Percentiles rank a stretch among this genome's conserved stretches.
These are phyloP conservation scores for Neotoxoptera formosana DNA, from an alignment of 1,140 invertebrate genomes.

Conservation along the genomic window DNA sequence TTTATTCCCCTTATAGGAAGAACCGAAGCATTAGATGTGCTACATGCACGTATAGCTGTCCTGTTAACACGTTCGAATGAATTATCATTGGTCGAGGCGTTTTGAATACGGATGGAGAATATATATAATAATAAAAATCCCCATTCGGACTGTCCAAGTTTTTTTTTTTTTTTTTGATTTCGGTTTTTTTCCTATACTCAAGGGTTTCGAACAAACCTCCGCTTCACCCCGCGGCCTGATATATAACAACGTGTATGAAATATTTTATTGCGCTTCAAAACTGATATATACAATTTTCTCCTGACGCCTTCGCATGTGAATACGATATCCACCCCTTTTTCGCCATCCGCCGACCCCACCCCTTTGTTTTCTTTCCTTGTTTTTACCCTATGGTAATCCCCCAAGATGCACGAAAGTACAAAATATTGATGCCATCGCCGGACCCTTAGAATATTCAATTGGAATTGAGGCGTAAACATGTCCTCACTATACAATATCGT, in stretches of 20 bases:
- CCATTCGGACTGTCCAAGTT: conserved; percentile 55
- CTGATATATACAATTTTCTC: conserved; percentile 57
- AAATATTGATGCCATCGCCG: conserved; percentile 53
- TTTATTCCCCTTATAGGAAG: conserved; percentile 30
- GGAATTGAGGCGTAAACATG: conserved; percentile 49
- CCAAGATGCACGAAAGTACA: not conserved
- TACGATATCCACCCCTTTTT: conserved; percentile 8
- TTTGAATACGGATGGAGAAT: conserved; percentile 53
- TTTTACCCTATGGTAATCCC: conserved; percentile 54
- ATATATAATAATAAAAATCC: conserved; percentile 56
- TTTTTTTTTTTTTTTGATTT: conserved; percentile 42
- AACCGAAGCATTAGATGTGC: not conserved
- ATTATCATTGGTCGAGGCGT: conserved; percentile 53
- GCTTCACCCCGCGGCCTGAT: not conserved
- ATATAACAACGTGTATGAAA: conserved; percentile 55
- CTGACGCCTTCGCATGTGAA: conserved; percentile 52
- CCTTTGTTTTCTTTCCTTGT: not conserved
- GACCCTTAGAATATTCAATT: conserved; percentile 50
- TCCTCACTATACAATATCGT: conserved; percentile 27
- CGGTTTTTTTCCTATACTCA: conserved; percentile 28
- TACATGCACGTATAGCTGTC: conserved; percentile 31
- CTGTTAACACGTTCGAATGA: conserved; percentile 56
- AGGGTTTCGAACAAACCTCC: conserved; percentile 26
- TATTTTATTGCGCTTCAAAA: conserved; percentile 56
- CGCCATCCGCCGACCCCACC: not conserved